Conservation (phyloP, 2,797 vertebrate species). For the Schizopygopsis malacanthus region DNA sequence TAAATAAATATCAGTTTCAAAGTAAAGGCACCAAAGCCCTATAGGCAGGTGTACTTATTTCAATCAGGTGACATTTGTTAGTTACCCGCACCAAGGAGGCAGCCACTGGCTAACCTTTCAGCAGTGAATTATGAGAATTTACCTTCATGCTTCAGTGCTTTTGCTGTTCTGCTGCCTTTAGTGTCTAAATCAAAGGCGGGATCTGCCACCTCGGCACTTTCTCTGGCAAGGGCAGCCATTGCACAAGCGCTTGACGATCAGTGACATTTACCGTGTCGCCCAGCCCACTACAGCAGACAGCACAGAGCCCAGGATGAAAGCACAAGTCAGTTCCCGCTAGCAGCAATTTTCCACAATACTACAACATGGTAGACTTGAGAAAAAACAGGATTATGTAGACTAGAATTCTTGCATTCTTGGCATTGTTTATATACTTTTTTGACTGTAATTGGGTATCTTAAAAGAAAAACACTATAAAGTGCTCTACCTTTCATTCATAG, state of each 20-base stretch:
- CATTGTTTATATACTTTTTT: too few relatives aligned
- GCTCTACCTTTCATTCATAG: too few relatives aligned
- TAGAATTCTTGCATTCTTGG: background rate
- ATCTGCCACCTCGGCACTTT: constrained; percentile 91
- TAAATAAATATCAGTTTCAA: constrained; percentile 73
- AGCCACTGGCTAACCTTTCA: constrained; percentile 87
- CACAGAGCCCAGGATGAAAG: constrained; percentile 60
- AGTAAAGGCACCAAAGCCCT: constrained; percentile 71
- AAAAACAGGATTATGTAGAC: constrained; percentile 25
- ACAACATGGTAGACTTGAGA: constrained; percentile 48
- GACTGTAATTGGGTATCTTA: too few relatives aligned
- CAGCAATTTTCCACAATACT: constrained; percentile 56
- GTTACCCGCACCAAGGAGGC: constrained; percentile 83
- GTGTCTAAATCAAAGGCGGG: constrained; percentile 94
- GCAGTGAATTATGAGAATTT: constrained; percentile 97
- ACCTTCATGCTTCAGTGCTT: constrained; percentile 92
- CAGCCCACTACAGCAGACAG: constrained; percentile 63
- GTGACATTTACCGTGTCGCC: constrained; percentile 79
- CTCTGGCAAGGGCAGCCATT: constrained; percentile 82
- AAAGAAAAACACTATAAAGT: too few relatives aligned
- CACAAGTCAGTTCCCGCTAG: constrained; percentile 61
- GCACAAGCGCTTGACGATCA: constrained; percentile 73
- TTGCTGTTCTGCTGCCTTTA: constrained; percentile 84
- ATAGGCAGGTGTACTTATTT: constrained; percentile 82
- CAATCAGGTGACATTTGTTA: constrained; percentile 88